Evolutionary conservation across 2,888 invertebrate genomes (phyloP).

Genomic region (Drosophila greeni): DNA sequence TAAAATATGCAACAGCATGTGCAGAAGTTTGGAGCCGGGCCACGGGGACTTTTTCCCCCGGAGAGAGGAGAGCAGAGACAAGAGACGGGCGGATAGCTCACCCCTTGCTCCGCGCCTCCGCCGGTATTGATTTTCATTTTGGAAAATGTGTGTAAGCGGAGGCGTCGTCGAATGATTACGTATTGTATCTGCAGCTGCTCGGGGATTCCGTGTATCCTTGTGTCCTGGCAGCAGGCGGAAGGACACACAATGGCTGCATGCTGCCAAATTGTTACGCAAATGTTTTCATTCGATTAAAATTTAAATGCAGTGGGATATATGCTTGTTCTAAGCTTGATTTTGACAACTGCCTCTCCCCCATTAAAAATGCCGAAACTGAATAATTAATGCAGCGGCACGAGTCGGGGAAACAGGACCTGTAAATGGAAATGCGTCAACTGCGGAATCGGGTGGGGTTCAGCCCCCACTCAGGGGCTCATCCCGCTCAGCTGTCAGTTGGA

Average conservation of each 20-base stretch:
- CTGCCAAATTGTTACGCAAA: constrained; percentile 68
- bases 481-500: constrained; percentile 42
- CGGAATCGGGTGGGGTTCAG: constrained; percentile 45
- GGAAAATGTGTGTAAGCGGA: constrained; percentile 49
- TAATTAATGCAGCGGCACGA: constrained; percentile 53
- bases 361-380: constrained; percentile 57
- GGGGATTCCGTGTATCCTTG: constrained; percentile 21
- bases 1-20: constrained; percentile 71
- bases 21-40: constrained; percentile 22
- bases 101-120: constrained; percentile 15
- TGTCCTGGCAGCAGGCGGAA: constrained; percentile 12
- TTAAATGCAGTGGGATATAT: constrained; percentile 41
- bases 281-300: constrained; percentile 59
- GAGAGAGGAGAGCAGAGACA: neutral
- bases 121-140: constrained; percentile 62
- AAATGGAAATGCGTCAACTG: constrained; percentile 61
- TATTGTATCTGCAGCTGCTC: constrained; percentile 42
- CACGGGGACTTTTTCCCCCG: neutral
- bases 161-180: constrained; percentile 53
- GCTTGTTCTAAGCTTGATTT: constrained; percentile 26
- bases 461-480: constrained; percentile 5
- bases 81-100: neutral
- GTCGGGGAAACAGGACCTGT: constrained; percentile 12
- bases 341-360: constrained; percentile 29
- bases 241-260: constrained; percentile 39